phyloP scores from a whole-genome alignment of 2,113 vertebrate species.

The Syngnathus typhle region DNA sequence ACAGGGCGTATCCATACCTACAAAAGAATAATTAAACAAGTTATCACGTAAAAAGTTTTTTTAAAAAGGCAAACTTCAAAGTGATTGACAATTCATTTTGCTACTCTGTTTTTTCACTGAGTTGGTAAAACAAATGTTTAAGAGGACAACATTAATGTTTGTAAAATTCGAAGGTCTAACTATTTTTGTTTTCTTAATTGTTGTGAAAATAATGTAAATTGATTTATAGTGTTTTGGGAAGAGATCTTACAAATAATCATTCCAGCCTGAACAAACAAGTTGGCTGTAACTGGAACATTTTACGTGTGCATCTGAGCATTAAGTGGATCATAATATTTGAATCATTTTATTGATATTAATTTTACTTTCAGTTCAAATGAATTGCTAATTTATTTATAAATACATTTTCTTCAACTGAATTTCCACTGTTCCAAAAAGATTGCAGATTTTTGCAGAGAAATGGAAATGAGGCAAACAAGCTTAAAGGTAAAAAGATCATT shows the following conservation, averaged over 20 bases:
- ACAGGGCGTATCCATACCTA: slow-evolving; percentile 37
- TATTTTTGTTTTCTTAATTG: neutral
- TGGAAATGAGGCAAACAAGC: neutral
- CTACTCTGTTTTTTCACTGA: too few species aligned
- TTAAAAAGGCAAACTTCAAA: neutral
- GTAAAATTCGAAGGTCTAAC: neutral
- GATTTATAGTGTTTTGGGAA: neutral
- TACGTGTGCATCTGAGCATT: neutral
- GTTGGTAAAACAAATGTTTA: too few species aligned
- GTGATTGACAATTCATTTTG: neutral
- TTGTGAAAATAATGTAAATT: neutral
- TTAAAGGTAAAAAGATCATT: neutral
- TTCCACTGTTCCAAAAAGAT: neutral
- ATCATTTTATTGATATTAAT: neutral
- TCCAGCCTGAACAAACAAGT: neutral
- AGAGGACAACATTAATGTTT: neutral
- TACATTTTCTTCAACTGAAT: neutral
- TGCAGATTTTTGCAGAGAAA: neutral
- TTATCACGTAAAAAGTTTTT: neutral
- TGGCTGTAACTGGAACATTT: neutral
- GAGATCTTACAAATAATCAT: neutral
- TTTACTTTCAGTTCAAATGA: neutral
- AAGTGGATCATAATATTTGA: neutral
- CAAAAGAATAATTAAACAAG: neutral
- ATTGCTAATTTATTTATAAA: neutral